Percentiles rank a stretch among this genome's conserved stretches.
phyloP scores from a whole-genome alignment of 2,888 invertebrate species.

The Sclerodermus sp. region DNA sequence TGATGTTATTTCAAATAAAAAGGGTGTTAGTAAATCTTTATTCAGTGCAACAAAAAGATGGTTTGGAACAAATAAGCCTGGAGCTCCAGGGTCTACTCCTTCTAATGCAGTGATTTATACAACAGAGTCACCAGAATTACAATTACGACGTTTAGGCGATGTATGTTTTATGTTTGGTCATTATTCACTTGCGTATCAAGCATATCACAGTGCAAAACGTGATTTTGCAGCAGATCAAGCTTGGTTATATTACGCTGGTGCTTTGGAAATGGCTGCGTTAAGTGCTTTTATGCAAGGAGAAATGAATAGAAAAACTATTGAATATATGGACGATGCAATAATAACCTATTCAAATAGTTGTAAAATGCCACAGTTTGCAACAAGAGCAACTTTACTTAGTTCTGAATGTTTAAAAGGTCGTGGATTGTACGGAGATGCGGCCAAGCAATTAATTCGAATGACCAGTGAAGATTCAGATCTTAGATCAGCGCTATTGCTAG shows the following conservation, averaged over 20 bases:
- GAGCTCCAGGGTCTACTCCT: slow-evolving; percentile 66
- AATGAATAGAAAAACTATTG: slow-evolving; percentile 74
- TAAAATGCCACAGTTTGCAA: slow-evolving; percentile 90
- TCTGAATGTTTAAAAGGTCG: slow-evolving; percentile 82
- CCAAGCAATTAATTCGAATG: slow-evolving; percentile 91
- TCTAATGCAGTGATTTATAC: slow-evolving; percentile 85
- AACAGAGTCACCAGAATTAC: slow-evolving; percentile 85
- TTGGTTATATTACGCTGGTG: slow-evolving; percentile 96
- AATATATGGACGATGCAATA: slow-evolving; percentile 95
- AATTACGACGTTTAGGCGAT: slow-evolving; percentile 90
- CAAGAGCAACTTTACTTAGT: slow-evolving; percentile 86
- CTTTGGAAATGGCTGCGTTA: slow-evolving; percentile 93
- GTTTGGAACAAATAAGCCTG: slow-evolving; percentile 90
- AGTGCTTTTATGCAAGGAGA: slow-evolving; percentile 88
- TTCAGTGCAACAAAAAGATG: slow-evolving; percentile 94
- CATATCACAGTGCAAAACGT: slow-evolving; percentile 94
- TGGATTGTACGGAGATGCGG: slow-evolving; percentile 86
- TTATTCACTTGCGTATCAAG: slow-evolving; percentile 88
- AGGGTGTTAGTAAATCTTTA: slow-evolving; percentile 90
- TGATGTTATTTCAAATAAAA: slow-evolving; percentile 81
- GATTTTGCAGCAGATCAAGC: slow-evolving; percentile 97
- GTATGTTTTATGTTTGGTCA: slow-evolving; percentile 95
- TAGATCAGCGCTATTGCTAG: slow-evolving; percentile 87
- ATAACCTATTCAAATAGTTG: slow-evolving; percentile 88
- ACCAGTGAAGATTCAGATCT: slow-evolving; percentile 97